Base-by-base conservation (phyloP, 2,797 vertebrate genomes). In the Chromobotia macracanthus region DNA sequence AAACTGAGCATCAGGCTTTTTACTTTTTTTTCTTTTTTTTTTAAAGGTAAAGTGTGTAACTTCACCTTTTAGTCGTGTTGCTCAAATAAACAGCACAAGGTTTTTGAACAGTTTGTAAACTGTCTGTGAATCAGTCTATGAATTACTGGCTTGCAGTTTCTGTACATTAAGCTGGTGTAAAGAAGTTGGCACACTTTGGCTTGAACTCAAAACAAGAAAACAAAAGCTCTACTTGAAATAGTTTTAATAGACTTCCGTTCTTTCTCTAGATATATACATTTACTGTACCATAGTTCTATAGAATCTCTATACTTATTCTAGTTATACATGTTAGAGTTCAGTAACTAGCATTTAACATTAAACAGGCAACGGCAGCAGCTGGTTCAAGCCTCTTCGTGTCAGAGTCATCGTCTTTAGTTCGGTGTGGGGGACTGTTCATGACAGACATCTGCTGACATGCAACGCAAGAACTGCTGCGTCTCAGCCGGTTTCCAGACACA, bases 251-350 rank as follows among this genome's bases (percentile, higher is more conserved):
- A 79, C 76, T 70, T 84, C 53, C 83, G 84, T 80, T 80, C 77
- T 87, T 77, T 83, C 75, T 88, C 65, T 84, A 82, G 68, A 84
- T 84, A 83, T 84, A 86, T 82, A 85, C 44, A 79, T 83, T 56
- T 75, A 28, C 15, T 72, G 76, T 85, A 85, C 74, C 73, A 84
- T 85, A 80, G 53, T 60, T 72, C 74, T 68, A 66, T 86, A 85
- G 64, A 60, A 82, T 84, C 80, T 83, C 80, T 83, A 81, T 72
- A 78, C 51, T 79, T 79, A 18, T 44, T 79, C 70, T 82, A 86
- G 77, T 78, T 66, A 82, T 78, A 79, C 69, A 77, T 38, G 66
- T 80, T 72, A 46, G 71, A 60, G 72, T 70, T 75, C 76, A 73
- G 69, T 75, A 75, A 68, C 53, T 35, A 60, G 71, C 58, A 75